Conservation (phyloP, 2,888 invertebrate genomes). For the Nephrotoma flavescens region DNA sequence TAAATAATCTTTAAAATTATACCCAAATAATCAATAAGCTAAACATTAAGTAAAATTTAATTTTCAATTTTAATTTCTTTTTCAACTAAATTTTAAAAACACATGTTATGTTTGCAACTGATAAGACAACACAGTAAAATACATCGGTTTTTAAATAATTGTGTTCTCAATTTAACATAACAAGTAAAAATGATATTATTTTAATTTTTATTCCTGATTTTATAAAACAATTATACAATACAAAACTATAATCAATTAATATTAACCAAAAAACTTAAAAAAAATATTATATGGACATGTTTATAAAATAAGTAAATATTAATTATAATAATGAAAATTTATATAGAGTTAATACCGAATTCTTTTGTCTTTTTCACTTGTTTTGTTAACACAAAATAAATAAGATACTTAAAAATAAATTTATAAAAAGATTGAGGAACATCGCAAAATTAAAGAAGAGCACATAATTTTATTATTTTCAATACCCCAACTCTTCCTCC, state of each 20-base stretch:
- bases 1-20: background rate
- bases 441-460: background rate
- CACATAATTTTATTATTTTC: slow-evolving; percentile 1
- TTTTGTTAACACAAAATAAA: slow-evolving; percentile 4
- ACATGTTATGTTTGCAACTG: background rate
- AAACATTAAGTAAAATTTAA: background rate
- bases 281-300: slow-evolving; percentile 4
- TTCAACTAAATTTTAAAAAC: background rate
- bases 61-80: background rate
- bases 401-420: background rate
- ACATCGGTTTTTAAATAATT: background rate
- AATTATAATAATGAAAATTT: background rate
- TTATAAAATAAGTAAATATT: slow-evolving; percentile 1
- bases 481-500: background rate
- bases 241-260: background rate
- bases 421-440: background rate
- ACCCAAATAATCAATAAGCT: background rate
- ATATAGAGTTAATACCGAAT: background rate
- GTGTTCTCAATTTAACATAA: background rate
- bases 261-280: background rate
- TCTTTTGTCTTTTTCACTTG: slow-evolving; percentile 1
- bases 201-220: background rate
- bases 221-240: background rate
- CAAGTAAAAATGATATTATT: background rate
- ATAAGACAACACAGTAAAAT: background rate